Evolutionary conservation across 1,140 invertebrate species (phyloP).

Genomic region (Euborellia annulipes): DNA sequence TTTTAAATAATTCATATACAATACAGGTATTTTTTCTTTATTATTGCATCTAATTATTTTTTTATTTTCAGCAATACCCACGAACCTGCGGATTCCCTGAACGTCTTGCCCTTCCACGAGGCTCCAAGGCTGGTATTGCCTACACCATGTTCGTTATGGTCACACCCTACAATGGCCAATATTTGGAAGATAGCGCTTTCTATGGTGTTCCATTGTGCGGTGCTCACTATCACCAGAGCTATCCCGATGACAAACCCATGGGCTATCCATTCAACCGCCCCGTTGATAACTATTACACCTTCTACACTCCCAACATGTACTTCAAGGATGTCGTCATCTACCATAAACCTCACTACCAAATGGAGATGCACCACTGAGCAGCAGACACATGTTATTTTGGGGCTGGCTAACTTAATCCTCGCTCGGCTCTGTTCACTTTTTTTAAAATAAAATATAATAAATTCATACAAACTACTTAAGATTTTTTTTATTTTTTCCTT

Average conservation of each 20-base stretch:
- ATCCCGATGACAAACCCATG: slow-evolving; percentile 37
- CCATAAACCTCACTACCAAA: slow-evolving; percentile 34
- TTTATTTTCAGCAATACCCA: slow-evolving; percentile 19
- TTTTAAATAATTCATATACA: too few relatives aligned
- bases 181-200: slow-evolving; percentile 18
- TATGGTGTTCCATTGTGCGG: slow-evolving; percentile 21
- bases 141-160: slow-evolving; percentile 39
- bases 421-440: too few relatives aligned
- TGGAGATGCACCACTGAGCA: slow-evolving; percentile 16
- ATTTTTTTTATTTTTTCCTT: too few relatives aligned
- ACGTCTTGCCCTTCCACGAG: slow-evolving; percentile 47
- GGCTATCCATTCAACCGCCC: slow-evolving; percentile 51
- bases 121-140: slow-evolving; percentile 40
- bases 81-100: slow-evolving; percentile 38
- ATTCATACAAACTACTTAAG: too few relatives aligned
- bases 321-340: slow-evolving; percentile 39
- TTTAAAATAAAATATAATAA: too few relatives aligned
- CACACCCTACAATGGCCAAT: slow-evolving; percentile 23
- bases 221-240: slow-evolving; percentile 7
- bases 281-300: slow-evolving; percentile 28
- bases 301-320: slow-evolving; percentile 40
- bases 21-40: too few relatives aligned
- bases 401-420: neutral
- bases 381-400: neutral
- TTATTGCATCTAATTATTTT: too few relatives aligned